Conservation (phyloP, 2,113 vertebrate genomes). For the Clupea harengus region DNA sequence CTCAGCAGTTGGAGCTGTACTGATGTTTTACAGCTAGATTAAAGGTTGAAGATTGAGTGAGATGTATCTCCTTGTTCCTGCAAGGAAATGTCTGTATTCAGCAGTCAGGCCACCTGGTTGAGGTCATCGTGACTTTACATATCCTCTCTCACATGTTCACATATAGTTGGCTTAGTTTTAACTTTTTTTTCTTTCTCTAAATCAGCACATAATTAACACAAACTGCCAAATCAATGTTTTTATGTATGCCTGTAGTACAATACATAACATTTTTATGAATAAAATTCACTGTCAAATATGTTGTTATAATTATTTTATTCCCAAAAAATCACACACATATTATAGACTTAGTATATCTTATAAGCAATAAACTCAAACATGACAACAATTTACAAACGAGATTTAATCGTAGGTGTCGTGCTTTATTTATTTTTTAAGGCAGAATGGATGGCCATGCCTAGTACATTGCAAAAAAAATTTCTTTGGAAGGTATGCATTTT, state of each 20-base stretch:
- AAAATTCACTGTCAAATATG: not conserved
- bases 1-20: not conserved
- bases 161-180: not conserved
- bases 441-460: not conserved
- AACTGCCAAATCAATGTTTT: not conserved
- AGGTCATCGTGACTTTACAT: constrained; percentile 47
- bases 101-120: constrained; percentile 19
- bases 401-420: not conserved
- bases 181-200: not conserved
- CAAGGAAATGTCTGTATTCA: not conserved
- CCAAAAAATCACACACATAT: not conserved
- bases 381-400: not conserved
- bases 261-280: not conserved
- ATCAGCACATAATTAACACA: not conserved
- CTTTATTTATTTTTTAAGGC: not conserved
- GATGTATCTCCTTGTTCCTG: not conserved
- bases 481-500: not conserved
- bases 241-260: not conserved
- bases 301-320: not conserved
- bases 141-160: not conserved
- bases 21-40: constrained; percentile 3
- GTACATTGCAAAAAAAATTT: no score
- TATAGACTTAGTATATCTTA: not conserved
- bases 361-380: not conserved
- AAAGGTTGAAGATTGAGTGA: not conserved